These are phyloP conservation scores for Phania funesta DNA, from an alignment of 2,888 invertebrate genomes.

Conservation along the genomic window DNA sequence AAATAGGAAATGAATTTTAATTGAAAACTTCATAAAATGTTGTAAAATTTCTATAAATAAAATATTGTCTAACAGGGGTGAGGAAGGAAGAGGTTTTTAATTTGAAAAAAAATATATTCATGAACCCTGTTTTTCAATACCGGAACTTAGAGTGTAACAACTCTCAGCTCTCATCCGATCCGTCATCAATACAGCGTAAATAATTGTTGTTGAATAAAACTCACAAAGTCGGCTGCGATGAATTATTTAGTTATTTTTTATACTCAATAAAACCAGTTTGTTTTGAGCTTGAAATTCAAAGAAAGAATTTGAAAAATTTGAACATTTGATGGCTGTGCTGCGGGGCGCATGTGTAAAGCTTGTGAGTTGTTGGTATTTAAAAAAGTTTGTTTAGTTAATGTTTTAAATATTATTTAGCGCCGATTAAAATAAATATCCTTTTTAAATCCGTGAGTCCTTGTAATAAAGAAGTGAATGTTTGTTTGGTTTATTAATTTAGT, in stretches of 20 bases:
- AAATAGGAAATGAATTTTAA: no score
- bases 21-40: no score
- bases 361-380: neutral
- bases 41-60: no score
- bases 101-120: no score
- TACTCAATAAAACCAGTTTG: slow-evolving; percentile 27
- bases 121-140: neutral
- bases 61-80: no score
- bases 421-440: neutral
- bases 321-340: no score
- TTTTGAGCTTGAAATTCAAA: slow-evolving; percentile 1
- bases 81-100: no score
- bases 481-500: no score
- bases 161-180: neutral
- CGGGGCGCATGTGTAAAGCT: slow-evolving; percentile 4
- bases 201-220: neutral
- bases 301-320: slow-evolving; percentile 35
- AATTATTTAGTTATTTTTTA: neutral
- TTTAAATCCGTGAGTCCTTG: no score
- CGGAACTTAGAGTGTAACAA: neutral
- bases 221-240: slow-evolving; percentile 37
- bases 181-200: slow-evolving; percentile 9
- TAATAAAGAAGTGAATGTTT: no score
- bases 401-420: neutral
- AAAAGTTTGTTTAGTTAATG: neutral